These are phyloP conservation scores for Andrena flavipes DNA, from an alignment of 2,888 invertebrate genomes.

Conservation along the genomic window DNA sequence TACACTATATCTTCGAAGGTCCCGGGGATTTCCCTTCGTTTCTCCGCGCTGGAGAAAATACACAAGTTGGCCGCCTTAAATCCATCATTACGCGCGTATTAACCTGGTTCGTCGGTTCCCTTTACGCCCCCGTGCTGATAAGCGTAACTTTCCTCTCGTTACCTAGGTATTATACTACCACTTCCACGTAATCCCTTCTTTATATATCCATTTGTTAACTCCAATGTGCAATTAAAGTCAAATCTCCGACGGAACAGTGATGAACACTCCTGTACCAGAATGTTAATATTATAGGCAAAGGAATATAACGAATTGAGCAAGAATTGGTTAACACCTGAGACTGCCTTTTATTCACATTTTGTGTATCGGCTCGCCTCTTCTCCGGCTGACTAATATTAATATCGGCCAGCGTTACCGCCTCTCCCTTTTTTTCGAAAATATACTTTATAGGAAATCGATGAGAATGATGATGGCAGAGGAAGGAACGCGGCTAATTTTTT, in stretches of 20 bases:
- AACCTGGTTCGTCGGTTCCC: slow-evolving; percentile 24
- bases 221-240: background rate
- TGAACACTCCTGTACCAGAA: too few relatives aligned
- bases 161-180: background rate
- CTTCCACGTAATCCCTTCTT: background rate
- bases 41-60: slow-evolving; percentile 36
- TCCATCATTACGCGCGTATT: slow-evolving; percentile 57
- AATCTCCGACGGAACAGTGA: too few relatives aligned
- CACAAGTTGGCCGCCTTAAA: slow-evolving; percentile 59
- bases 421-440: slow-evolving; percentile 16
- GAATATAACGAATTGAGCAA: background rate
- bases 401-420: background rate
- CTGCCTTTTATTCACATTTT: background rate
- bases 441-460: slow-evolving; percentile 31
- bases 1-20: slow-evolving; percentile 84
- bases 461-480: background rate
- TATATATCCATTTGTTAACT: background rate
- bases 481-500: background rate
- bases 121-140: background rate
- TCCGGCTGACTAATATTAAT: background rate
- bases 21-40: slow-evolving; percentile 74
- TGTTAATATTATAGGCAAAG: background rate
- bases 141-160: background rate
- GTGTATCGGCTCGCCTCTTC: background rate
- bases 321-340: background rate